Percentiles rank a stretch among this genome's conserved stretches.
Conservation (phyloP, 1,140 invertebrate genomes). For the Saccostrea cuccullata region DNA sequence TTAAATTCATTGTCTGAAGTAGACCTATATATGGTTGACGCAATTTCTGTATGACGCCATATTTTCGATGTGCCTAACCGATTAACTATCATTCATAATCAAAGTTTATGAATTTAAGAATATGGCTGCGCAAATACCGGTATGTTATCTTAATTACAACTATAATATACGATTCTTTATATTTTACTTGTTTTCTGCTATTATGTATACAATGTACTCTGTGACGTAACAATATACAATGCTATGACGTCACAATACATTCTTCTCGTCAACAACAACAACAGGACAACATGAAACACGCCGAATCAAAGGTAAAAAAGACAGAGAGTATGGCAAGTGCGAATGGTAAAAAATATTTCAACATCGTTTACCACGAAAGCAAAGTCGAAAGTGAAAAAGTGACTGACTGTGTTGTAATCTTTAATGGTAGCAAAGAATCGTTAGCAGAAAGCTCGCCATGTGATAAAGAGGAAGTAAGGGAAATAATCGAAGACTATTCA, state of each 20-base stretch:
- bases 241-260: not conserved
- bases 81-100: too few relatives aligned
- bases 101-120: too few relatives aligned
- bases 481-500: not conserved
- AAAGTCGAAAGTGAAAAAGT: not conserved
- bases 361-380: not conserved
- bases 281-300: not conserved
- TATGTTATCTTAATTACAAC: too few relatives aligned
- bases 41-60: too few relatives aligned
- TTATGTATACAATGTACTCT: not conserved
- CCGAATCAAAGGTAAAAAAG: not conserved
- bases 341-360: not conserved
- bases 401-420: not conserved
- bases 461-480: not conserved
- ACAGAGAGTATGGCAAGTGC: not conserved
- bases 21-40: too few relatives aligned
- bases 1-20: too few relatives aligned
- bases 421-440: not conserved
- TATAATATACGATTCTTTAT: too few relatives aligned
- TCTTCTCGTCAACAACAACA: not conserved
- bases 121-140: too few relatives aligned
- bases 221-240: not conserved
- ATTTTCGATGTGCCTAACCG: too few relatives aligned
- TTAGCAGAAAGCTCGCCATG: not conserved
- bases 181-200: too few relatives aligned